Evolutionary conservation across 2,888 invertebrate species (phyloP), one percentile per base, ranked within the genome.

Genomic region (Melanchra persicariae): DNA sequence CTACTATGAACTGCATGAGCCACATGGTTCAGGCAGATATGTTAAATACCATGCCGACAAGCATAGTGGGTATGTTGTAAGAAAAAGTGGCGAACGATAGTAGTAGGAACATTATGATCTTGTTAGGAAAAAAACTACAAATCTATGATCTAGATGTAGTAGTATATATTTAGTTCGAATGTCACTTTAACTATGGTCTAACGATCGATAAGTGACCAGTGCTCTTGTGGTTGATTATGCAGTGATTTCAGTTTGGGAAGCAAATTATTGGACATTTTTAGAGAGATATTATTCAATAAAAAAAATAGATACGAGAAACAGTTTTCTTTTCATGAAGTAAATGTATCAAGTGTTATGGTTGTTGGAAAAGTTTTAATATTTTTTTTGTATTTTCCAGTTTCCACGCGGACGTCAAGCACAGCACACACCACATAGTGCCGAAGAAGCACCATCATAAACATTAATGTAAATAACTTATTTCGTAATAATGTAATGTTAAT

Each of bases 11-110:
- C 89, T 96, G 49, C 93, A 96, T 77, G 94, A 96, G 76, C 94
- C 96, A 52, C 95, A 94, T 67, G 96, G 96, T 70, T 94, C 96
- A 79, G 85, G 93, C 78, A 92, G 96, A 80, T 93, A 94, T 64
- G 94, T 96, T 34, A 94, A 96, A 82, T 96, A 96, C 86, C 92
- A 93, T 72, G 94, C 94, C 26, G 95, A 96, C 79, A 91, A 96
- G 70, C 91, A 95, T 77, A 88, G 87, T 47, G 96, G 96, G 90
- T 96, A 87, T 89, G 81, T 63, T 55, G 8, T 24, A 43, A 17
- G 1, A 57, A 43, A 24, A 49, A 17, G 0, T 17, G 3, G 8
- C 1, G 0, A n/a, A 9, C 1, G 0, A 10, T 37, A 0, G 5
- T 22, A 1, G 6, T 34, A 17, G 8, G 22, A 52, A 43, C 9